These are phyloP conservation scores for Cuniculus paca DNA, from an alignment of 2,797 vertebrate genomes.

Conservation along the genomic window DNA sequence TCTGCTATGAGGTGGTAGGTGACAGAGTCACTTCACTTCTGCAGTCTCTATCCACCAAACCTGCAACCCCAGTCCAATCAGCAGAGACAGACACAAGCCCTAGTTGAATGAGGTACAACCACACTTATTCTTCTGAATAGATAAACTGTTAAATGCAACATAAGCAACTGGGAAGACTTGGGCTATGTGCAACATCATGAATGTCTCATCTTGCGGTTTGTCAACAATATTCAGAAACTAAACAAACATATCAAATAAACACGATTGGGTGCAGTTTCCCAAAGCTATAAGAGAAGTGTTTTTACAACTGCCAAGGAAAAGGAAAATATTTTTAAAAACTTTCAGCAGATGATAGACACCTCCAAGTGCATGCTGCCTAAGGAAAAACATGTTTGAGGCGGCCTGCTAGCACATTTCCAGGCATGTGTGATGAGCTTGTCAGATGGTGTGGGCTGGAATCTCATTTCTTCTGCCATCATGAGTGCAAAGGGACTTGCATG, in stretches of 20 bases:
- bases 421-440: background rate
- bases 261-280: background rate
- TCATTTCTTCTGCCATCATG: accelerated
- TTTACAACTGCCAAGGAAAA: background rate
- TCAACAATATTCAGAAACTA: background rate
- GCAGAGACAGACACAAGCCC: background rate
- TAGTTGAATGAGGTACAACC: background rate
- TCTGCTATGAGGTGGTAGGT: background rate
- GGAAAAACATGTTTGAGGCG: background rate
- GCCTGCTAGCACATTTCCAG: background rate
- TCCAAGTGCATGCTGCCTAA: background rate
- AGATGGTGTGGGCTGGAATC: background rate
- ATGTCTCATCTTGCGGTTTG: background rate
- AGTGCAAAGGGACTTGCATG: background rate
- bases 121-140: background rate
- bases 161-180: background rate
- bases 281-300: background rate
- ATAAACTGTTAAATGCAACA: accelerated
- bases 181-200: accelerated
- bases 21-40: background rate
- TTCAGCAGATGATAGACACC: conserved; percentile 25
- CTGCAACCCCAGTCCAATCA: background rate
- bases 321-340: background rate
- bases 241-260: background rate
- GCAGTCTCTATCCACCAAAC: background rate